A percentile compares a stretch with the other conserved stretches of the same genome.
Evolutionary conservation across 2,888 invertebrate species (phyloP).

Genomic region (Icerya purchasi): DNA sequence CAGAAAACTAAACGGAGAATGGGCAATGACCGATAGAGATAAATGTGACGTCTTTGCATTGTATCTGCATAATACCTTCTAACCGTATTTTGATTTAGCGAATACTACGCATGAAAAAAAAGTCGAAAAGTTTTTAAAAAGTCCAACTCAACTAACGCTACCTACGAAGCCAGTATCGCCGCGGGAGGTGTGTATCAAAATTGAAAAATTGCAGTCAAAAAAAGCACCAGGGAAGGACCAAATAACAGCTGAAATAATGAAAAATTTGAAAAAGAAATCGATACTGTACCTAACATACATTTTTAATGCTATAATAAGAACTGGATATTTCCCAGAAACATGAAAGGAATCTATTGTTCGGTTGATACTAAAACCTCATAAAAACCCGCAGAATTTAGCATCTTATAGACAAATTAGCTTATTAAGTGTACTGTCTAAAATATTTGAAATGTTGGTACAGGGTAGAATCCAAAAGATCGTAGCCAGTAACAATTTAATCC

Average conservation of each 20-base stretch:
- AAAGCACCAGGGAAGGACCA: neutral
- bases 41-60: too few relatives aligned
- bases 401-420: neutral
- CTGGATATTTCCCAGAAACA: neutral
- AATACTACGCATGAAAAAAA: too few relatives aligned
- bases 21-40: too few relatives aligned
- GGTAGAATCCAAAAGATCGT: neutral
- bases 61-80: too few relatives aligned
- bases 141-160: too few relatives aligned
- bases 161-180: too few relatives aligned
- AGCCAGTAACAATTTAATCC: neutral
- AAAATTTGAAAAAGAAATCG: neutral
- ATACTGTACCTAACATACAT: neutral
- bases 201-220: neutral
- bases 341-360: neutral
- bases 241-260: neutral
- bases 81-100: too few relatives aligned
- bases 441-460: neutral
- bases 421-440: neutral
- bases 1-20: too few relatives aligned
- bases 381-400: neutral
- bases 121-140: too few relatives aligned
- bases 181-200: neutral
- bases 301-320: neutral
- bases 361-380: neutral